Evolutionary conservation across 2,888 invertebrate species (phyloP), one percentile per base, ranked within the genome.

Genomic region (Epinotia ramella): DNA sequence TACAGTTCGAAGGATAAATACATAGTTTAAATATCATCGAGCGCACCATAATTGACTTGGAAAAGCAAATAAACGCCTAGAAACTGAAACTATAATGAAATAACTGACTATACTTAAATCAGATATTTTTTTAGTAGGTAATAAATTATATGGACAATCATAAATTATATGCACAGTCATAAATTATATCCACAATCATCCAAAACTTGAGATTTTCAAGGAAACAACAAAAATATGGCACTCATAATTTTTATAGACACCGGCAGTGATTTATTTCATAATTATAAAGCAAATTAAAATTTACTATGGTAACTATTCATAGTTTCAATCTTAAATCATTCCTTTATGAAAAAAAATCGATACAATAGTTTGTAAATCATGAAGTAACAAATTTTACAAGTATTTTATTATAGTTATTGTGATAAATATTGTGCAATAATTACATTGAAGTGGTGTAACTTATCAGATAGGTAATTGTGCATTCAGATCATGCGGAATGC

Each of bases 41-140:
- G 88, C 89, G 91, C 93, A 92, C 92, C 92, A 89, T 93, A 94
- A 93, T 93, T 93, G 93, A 93, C 93, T 91, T 86, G 86, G 90
- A 91, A 85, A 89, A 86, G 85, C 84, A 84, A 84, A 85, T 84
- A 78, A 80, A 82, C 74, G 69, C 73, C 73, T 78, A 44, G 77
- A 80, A 80, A 78, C 78, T 73, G 72, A 77, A 82, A 65, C n/a
- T 80, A 78, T 65, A 78, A 79, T 76, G 60, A 68, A 71, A 53
- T 56, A 69, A 69, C 67, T 73, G 71, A 77, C 68, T 74, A 65
- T 46, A 72, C 40, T 71, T 80, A 78, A 76, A 79, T 80, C 70
- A 80, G 79, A 80, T 78, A 81, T 81, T 81, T 79, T 82, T 79
- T 78, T 24, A 75, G 53, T 44, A 70, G 40, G 40, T 40, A 40